A percentile compares a stretch with the other conserved stretches of the same genome.
phyloP scores from a whole-genome alignment of 2,888 invertebrate genomes.

The Nymphalis polychloros region DNA sequence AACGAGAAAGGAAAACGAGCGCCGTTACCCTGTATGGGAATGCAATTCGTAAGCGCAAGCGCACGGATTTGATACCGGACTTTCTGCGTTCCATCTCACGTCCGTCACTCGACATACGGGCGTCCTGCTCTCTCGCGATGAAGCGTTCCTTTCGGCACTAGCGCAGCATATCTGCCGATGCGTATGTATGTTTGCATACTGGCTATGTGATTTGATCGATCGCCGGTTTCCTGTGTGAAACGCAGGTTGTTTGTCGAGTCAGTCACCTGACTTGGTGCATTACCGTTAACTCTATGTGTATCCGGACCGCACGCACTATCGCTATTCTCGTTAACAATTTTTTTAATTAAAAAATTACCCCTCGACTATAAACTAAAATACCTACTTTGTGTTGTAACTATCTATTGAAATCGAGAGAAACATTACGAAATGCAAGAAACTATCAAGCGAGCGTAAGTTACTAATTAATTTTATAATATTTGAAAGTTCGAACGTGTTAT shows the following conservation, averaged over 20 bases:
- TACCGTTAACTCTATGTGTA: slow-evolving; percentile 64
- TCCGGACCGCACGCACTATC: slow-evolving; percentile 55
- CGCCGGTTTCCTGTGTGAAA: slow-evolving; percentile 75
- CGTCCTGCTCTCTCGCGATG: slow-evolving; percentile 56
- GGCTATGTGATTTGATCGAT: slow-evolving; percentile 73
- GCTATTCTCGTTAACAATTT: slow-evolving; percentile 12
- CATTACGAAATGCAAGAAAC: not conserved
- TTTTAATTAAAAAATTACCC: slow-evolving; percentile 9
- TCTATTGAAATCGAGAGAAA: not conserved
- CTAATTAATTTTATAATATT: slow-evolving; percentile 2
- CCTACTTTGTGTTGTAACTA: not conserved
- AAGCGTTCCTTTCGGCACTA: slow-evolving; percentile 53
- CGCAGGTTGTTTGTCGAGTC: slow-evolving; percentile 72
- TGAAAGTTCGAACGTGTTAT: not conserved
- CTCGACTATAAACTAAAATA: not conserved
- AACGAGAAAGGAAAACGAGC: slow-evolving; percentile 67
- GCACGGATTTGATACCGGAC: slow-evolving; percentile 70
- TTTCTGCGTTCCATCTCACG: slow-evolving; percentile 62
- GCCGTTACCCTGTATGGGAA: slow-evolving; percentile 77
- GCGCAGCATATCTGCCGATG: slow-evolving; percentile 60
- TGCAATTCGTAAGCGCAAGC: slow-evolving; percentile 78
- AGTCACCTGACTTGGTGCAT: slow-evolving; percentile 58
- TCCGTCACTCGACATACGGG: slow-evolving; percentile 51
- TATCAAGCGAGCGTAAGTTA: not conserved
- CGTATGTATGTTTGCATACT: slow-evolving; percentile 71